phyloP scores from a whole-genome alignment of 2,888 invertebrate species.

The Torymus aiolomorphi region DNA sequence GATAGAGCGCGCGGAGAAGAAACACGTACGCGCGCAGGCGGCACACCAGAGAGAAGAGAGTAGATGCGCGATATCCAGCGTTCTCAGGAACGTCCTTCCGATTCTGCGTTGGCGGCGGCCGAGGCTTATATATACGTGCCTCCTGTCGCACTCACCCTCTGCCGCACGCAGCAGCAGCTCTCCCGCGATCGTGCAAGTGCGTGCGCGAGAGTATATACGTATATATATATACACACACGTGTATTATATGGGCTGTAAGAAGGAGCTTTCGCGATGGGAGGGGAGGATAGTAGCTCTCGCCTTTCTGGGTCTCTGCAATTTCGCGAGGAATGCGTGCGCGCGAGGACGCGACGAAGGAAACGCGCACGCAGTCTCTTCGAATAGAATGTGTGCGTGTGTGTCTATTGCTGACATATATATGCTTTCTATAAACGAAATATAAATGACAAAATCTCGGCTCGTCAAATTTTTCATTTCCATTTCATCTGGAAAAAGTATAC shows the following conservation, averaged over 20 bases:
- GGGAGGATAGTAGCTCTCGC: slow-evolving; percentile 2
- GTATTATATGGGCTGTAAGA: neutral
- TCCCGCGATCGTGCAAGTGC: too few relatives aligned
- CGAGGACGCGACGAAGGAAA: too few relatives aligned
- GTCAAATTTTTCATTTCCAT: too few relatives aligned
- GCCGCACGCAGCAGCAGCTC: neutral
- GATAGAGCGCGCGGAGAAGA: neutral
- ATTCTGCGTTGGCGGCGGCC: slow-evolving; percentile 3
- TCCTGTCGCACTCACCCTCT: neutral
- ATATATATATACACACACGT: neutral
- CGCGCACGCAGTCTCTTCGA: too few relatives aligned
- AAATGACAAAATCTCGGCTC: too few relatives aligned
- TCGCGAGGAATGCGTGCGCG: neutral
- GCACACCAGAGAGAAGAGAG: neutral
- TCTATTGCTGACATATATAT: too few relatives aligned
- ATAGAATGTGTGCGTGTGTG: too few relatives aligned
- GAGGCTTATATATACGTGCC: slow-evolving; percentile 44
- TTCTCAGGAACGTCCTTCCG: slow-evolving; percentile 49
- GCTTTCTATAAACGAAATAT: too few relatives aligned
- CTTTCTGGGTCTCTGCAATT: neutral
- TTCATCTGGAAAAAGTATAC: too few relatives aligned
- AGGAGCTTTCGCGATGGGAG: slow-evolving; percentile 11
- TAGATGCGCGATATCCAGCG: slow-evolving; percentile 46
- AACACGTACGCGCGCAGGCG: neutral
- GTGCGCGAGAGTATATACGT: neutral